Conservation (phyloP, 2,888 invertebrate genomes). For the Microdon myrmicae region DNA sequence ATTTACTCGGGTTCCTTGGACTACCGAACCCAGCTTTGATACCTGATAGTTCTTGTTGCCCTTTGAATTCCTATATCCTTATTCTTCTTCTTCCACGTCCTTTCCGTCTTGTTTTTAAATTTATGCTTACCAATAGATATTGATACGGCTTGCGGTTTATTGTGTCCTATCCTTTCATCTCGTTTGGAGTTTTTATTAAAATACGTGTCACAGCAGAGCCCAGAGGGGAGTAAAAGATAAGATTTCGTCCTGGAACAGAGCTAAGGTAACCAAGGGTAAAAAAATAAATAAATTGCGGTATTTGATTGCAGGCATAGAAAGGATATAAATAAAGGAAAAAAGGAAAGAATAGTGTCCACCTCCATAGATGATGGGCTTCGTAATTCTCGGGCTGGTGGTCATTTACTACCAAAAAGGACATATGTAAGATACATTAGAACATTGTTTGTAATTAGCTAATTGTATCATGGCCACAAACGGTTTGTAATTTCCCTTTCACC, state of each 20-base stretch:
- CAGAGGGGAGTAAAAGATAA: conserved; percentile 16
- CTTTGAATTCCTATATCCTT: conserved; percentile 8
- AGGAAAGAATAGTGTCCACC: neutral
- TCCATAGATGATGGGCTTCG: conserved; percentile 4
- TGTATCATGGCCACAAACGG: conserved; percentile 26
- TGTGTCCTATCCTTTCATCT: conserved; percentile 49
- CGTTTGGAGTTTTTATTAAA: conserved; percentile 31
- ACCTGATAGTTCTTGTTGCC: conserved; percentile 3
- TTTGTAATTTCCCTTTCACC: conserved; percentile 29
- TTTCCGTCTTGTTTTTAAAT: conserved; percentile 29
- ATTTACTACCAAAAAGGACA: too few species aligned
- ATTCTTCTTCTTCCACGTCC: conserved; percentile 16
- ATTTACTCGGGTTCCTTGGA: conserved; percentile 25
- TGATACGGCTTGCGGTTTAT: conserved; percentile 51
- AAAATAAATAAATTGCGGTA: conserved; percentile 37
- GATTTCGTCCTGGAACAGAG: conserved; percentile 8
- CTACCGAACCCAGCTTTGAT: neutral
- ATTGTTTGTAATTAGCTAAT: conserved; percentile 37
- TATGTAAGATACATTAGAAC: too few species aligned
- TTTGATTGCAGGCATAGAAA: conserved; percentile 26
- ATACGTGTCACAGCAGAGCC: neutral
- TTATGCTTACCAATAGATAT: conserved; percentile 50
- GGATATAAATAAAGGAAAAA: conserved; percentile 8
- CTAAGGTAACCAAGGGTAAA: conserved; percentile 16
- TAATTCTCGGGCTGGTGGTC: too few species aligned